Base-by-base conservation (phyloP, 2,113 vertebrate genomes). In the Daubentonia madagascariensis region DNA sequence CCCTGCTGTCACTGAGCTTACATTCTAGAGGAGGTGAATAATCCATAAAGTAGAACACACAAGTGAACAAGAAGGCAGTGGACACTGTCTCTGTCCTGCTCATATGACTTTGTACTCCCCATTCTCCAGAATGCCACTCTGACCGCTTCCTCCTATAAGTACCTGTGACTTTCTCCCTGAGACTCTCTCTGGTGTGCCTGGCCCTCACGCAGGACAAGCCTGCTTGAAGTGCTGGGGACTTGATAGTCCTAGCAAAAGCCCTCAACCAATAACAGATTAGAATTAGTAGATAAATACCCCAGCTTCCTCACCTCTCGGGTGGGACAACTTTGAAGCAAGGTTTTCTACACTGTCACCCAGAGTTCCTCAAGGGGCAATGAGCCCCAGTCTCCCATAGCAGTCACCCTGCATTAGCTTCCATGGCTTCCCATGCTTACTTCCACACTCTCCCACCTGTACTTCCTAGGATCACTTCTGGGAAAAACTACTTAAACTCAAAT, bases 381-480 rank as follows among this genome's bases (percentile, higher is more conserved):
- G 1, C 13, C 28, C 61, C 30, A 67, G 1, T 8, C 73, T 5
- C 37, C 61, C 30, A 76, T 1, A 23, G 1, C 0, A 0, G 3
- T 40, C 12, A 25, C 45, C 13, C 30, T 84, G 4, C 20, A 45
- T 0, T 78, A 35, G 4, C 16, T 81, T 85, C 23, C n/a, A 16
- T 13, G 61, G 50, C 2, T 43, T 89, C 25, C 43, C 22, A 75
- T 23, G n/a, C 23, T 61, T 35, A 37, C 1, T 32, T 85, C 73
- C 35, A 78, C 5, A 43, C 23, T 61, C 35, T 25, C 13, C 16
- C 9, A 43, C 3, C 17, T 40, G 8, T 37, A 18, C 84, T 50
- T 67, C 32, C 28, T 40, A n/a, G 37, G 5, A 72, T 20, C 28
- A 91, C 35, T 22, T 35, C 17, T 11, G 32, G 59, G 83, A 80